These are phyloP conservation scores for Oreochromis mossambicus DNA, from an alignment of 2,797 vertebrate genomes.

Conservation along the genomic window DNA sequence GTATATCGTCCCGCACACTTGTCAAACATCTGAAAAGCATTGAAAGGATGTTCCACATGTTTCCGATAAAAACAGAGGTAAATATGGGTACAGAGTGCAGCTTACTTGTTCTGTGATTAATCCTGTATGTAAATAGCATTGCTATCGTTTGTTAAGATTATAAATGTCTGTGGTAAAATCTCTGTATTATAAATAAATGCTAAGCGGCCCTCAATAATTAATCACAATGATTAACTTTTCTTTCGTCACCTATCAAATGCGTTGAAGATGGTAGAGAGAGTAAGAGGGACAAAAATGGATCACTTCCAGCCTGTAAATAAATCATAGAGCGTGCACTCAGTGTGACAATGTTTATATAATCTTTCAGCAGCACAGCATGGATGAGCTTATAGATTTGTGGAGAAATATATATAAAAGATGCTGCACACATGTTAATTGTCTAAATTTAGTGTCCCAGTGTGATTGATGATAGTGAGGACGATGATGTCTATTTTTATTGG, in stretches of 20 bases:
- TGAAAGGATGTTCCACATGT: conserved; percentile 67
- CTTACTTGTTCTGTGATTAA: conserved; percentile 33
- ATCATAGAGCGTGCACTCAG: conserved; percentile 29
- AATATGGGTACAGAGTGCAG: conserved; percentile 38
- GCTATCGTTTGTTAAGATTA: conserved; percentile 13
- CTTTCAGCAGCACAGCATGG: conserved; percentile 34
- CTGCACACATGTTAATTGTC: conserved; percentile 39
- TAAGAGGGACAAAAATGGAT: conserved; percentile 18
- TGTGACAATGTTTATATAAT: conserved; percentile 45
- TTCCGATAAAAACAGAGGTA: conserved; percentile 61
- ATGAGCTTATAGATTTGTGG: conserved; percentile 40
- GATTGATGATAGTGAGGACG: conserved; percentile 49
- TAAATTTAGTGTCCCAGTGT: conserved; percentile 33
- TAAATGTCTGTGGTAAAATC: neutral
- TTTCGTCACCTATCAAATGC: conserved; percentile 16
- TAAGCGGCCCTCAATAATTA: conserved; percentile 1
- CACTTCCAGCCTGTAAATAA: conserved; percentile 53
- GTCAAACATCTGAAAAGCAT: conserved; percentile 72
- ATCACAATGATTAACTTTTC: neutral
- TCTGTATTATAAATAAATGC: conserved; percentile 21
- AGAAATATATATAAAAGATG: conserved; percentile 2
- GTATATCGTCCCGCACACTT: conserved; percentile 55
- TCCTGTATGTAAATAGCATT: conserved; percentile 24
- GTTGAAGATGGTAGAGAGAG: neutral
- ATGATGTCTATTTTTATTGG: conserved; percentile 38